Evolutionary conservation across 2,113 vertebrate genomes (phyloP), one percentile per base, ranked within the genome.

Genomic region (Zeus faber): DNA sequence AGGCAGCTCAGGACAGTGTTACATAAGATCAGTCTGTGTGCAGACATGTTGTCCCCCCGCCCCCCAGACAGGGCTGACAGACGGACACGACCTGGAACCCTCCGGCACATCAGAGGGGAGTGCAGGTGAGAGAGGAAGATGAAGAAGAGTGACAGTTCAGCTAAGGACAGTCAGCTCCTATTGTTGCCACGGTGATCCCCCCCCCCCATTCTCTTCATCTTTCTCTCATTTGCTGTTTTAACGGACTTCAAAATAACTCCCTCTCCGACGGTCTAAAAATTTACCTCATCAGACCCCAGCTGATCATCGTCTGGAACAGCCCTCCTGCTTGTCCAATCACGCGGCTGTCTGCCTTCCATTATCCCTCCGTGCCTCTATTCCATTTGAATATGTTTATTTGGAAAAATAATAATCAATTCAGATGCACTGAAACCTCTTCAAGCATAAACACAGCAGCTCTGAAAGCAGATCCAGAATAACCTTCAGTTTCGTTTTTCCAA

Each of bases 291-390:
- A 52, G 70, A 72, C 67, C 75, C 69, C 29, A 56, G 41, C 56
- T 70, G 67, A 62, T 61, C 51, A n/a, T 58, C 17, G 56, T 35
- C 60, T 43, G 69, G 67, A 74, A 37, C 77, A 53, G 58, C 80
- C 79, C 73, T 80, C 79, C 57, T 35, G 29, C 40, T 47, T 25
- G 57, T 11, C 79, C 81, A 81, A 75, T 87, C 72, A 62, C 61
- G 65, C 18, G 60, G 47, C 1, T 51, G 72, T 66, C 70, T 50
- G 4, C 27, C 27, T 8, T 8, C 33, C 26, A 29, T 5, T 11
- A 6, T 5, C 29, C 29, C 29, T 11, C 29, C 29, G 7, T 31
- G 11, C 3, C 33, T 35, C n/a, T 35, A 35, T 35, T n/a, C n/a
- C 3, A 35, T 35, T 35, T 35, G n/a, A n/a, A n/a, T n/a, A n/a